Evolutionary conservation across 2,888 invertebrate species (phyloP).

Genomic region (Drosophila imparisetae): DNA sequence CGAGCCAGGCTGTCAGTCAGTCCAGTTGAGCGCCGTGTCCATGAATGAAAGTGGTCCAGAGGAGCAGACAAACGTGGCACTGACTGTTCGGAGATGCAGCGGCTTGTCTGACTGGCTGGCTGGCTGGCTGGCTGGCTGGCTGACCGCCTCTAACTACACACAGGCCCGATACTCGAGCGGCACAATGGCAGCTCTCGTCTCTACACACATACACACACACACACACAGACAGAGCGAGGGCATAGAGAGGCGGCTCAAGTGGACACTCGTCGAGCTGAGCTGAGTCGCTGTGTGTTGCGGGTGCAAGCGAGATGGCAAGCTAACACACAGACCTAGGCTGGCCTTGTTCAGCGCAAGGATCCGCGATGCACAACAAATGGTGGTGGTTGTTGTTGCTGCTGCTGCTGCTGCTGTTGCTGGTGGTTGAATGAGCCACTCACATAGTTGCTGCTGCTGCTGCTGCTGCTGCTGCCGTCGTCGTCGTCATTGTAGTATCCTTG

Average conservation of each 20-base stretch:
- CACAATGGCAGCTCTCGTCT: slow-evolving; percentile 56
- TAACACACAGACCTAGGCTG: slow-evolving; percentile 36
- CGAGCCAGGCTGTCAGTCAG: not conserved
- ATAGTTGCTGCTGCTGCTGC: slow-evolving; percentile 42
- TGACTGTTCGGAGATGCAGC: slow-evolving; percentile 28
- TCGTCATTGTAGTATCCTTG: slow-evolving; percentile 63
- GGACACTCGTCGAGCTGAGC: slow-evolving; percentile 66
- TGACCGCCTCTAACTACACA: slow-evolving; percentile 31
- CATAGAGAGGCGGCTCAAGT: slow-evolving; percentile 67
- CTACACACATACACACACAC: slow-evolving; percentile 21
- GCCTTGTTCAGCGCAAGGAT: slow-evolving; percentile 56
- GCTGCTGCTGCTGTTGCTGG: slow-evolving; percentile 50
- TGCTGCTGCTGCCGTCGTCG: slow-evolving; percentile 13
- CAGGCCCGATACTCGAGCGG: slow-evolving; percentile 51
- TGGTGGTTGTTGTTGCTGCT: slow-evolving; percentile 58
- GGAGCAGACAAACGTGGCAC: slow-evolving; percentile 6
- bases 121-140: slow-evolving; percentile 2
- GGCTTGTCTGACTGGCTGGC: slow-evolving; percentile 63
- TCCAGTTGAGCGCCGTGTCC: slow-evolving; percentile 13
- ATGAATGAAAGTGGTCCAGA: slow-evolving; percentile 37
- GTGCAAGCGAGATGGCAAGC: slow-evolving; percentile 50
- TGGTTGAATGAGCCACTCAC: slow-evolving; percentile 78
- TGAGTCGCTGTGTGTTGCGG: slow-evolving; percentile 2
- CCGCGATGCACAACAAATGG: slow-evolving; percentile 45
- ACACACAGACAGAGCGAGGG: slow-evolving; percentile 22